Conservation (phyloP, 2,113 vertebrate genomes). For the Syngnathus typhle region DNA sequence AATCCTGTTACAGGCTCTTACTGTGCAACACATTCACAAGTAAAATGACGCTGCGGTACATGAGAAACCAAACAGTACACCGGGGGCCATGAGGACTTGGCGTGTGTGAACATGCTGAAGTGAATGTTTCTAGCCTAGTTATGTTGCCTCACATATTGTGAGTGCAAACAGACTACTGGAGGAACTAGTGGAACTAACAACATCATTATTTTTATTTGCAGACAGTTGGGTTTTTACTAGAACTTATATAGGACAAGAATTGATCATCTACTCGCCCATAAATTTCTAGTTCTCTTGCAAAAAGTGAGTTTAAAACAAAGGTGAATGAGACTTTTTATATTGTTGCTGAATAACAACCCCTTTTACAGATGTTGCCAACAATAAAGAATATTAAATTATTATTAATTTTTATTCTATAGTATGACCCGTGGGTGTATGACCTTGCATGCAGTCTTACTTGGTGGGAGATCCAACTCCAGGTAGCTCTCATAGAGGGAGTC, state of each 20-base stretch:
- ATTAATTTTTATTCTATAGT: too few species aligned
- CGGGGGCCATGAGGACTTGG: constrained; percentile 6
- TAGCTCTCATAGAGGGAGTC: constrained; percentile 69
- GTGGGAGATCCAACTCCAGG: neutral
- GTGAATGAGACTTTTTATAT: too few species aligned
- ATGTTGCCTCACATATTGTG: neutral
- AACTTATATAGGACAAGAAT: too few species aligned
- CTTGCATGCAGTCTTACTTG: constrained; percentile 42
- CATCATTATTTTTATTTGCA: too few species aligned
- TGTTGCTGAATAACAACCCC: too few species aligned
- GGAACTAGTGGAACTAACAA: too few species aligned
- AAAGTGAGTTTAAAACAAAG: too few species aligned
- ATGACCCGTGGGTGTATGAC: neutral
- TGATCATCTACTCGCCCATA: too few species aligned
- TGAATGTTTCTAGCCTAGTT: constrained; percentile 6
- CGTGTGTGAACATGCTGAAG: constrained; percentile 43
- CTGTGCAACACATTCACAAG: neutral
- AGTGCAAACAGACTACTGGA: neutral
- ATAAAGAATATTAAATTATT: too few species aligned
- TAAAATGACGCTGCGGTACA: neutral
- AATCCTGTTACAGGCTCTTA: neutral
- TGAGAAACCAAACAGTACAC: constrained; percentile 16
- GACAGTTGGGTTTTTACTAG: too few species aligned
- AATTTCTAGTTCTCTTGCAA: too few species aligned
- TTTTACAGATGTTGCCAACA: too few species aligned